A percentile compares a stretch with the other conserved stretches of the same genome.
Evolutionary conservation across 2,113 vertebrate genomes (phyloP).

Genomic region (Felis catus): DNA sequence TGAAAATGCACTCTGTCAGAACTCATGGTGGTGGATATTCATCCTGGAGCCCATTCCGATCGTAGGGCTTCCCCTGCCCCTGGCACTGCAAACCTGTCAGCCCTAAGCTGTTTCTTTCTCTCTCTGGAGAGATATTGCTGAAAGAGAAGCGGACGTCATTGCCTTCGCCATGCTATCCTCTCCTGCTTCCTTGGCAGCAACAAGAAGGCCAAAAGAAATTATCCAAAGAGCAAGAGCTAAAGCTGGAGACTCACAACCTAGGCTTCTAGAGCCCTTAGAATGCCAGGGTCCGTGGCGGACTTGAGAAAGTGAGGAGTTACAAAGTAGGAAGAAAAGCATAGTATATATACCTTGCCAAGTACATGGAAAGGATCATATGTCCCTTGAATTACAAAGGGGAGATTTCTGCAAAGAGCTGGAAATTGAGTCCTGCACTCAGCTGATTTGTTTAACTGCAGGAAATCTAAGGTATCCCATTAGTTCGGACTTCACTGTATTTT

Average conservation of each 20-base stretch:
- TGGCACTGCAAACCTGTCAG: neutral
- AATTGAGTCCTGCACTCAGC: conserved; percentile 66
- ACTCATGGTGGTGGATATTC: neutral
- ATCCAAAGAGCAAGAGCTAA: neutral
- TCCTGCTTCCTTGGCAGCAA: neutral
- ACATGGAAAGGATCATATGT: neutral
- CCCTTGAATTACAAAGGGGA: conserved; percentile 26
- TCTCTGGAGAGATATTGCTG: neutral
- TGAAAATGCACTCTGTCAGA: conserved; percentile 21
- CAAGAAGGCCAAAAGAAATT: neutral
- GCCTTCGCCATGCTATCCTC: neutral
- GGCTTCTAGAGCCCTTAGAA: neutral
- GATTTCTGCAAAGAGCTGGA: conserved; percentile 65
- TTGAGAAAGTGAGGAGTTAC: neutral
- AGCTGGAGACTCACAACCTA: neutral
- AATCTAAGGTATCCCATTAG: conserved; percentile 73
- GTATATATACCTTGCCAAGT: neutral
- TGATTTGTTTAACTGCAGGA: conserved; percentile 66
- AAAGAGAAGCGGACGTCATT: neutral
- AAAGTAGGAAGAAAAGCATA: neutral
- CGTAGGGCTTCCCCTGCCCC: neutral
- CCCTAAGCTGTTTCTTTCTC: neutral
- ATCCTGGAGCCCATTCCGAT: neutral
- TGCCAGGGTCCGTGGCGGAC: neutral
- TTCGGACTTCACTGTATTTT: conserved; percentile 35